A percentile compares a stretch with the other conserved stretches of the same genome.
Evolutionary conservation across 2,797 vertebrate species (phyloP).

Genomic region (Enteromius thamalakanensis): DNA sequence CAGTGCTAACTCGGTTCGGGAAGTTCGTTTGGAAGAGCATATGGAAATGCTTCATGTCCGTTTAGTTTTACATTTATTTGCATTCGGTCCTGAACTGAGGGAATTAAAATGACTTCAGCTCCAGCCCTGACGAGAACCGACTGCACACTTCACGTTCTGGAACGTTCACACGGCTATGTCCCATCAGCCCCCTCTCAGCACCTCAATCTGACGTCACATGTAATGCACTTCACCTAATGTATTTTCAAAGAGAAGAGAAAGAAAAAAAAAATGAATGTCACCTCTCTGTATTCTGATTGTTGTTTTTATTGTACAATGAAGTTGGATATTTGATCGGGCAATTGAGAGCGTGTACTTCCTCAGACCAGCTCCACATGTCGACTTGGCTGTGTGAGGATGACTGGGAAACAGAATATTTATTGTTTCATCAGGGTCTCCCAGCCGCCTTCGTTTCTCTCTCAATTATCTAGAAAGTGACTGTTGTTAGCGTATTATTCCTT

Average conservation of each 20-base stretch:
- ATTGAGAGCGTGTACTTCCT: conserved; percentile 58
- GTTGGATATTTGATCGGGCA: conserved; percentile 69
- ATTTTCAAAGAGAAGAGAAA: conserved; percentile 75
- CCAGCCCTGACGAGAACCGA: conserved; percentile 29
- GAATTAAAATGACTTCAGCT: conserved; percentile 56
- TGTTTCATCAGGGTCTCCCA: conserved; percentile 51
- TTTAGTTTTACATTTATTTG: neutral
- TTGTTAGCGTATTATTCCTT: conserved; percentile 69
- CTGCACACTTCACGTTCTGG: conserved; percentile 65
- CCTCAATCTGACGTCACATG: conserved; percentile 67
- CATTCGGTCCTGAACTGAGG: conserved; percentile 13
- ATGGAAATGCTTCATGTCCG: neutral
- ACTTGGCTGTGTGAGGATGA: conserved; percentile 61
- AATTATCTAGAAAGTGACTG: conserved; percentile 61
- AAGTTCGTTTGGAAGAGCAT: neutral
- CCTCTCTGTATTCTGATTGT: conserved; percentile 84
- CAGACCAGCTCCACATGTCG: conserved; percentile 50
- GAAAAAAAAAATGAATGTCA: conserved; percentile 84
- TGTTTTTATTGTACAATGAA: conserved; percentile 75
- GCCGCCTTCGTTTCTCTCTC: conserved; percentile 52
- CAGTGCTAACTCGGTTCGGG: conserved; percentile 3
- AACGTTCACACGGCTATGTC: conserved; percentile 77
- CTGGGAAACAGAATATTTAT: conserved; percentile 48
- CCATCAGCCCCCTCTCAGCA: conserved; percentile 61
- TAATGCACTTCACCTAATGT: conserved; percentile 78